A percentile compares a stretch with the other conserved stretches of the same genome.
Evolutionary conservation across 2,113 vertebrate species (phyloP).

Genomic region (Fulmarus glacialis): DNA sequence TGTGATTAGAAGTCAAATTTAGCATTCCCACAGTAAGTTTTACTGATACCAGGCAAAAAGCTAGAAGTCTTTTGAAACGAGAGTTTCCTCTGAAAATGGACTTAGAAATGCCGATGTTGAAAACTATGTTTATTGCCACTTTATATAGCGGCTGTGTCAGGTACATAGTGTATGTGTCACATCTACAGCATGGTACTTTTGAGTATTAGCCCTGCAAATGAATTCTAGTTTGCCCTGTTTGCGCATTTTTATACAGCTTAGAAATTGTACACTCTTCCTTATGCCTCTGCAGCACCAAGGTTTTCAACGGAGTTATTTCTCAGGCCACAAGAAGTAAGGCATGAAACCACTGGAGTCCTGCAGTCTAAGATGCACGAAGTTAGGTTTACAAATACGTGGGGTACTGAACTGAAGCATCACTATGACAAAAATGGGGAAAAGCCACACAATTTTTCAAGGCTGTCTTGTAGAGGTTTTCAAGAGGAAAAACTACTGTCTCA

Average conservation of each 20-base stretch:
- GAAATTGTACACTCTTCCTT: not conserved
- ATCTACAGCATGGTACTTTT: not conserved
- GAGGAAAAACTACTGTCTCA: not conserved
- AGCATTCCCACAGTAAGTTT: not conserved
- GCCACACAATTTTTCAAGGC: not conserved
- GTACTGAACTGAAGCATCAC: not conserved
- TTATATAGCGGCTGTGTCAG: not conserved
- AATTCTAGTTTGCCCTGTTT: not conserved
- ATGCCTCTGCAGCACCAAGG: not conserved
- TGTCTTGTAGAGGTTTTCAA: not conserved
- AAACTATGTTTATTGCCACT: not conserved
- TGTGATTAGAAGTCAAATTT: not conserved
- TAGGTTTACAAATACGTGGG: not conserved
- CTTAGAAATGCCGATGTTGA: not conserved
- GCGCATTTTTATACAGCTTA: not conserved
- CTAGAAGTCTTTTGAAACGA: not conserved
- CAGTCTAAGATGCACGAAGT: not conserved
- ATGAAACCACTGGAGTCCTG: not conserved
- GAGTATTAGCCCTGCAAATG: not conserved
- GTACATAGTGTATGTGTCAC: rapidly evolving
- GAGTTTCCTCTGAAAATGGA: not conserved
- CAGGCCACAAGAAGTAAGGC: not conserved
- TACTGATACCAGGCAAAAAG: not conserved
- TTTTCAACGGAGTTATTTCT: not conserved
- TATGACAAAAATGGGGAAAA: not conserved